phyloP scores from a whole-genome alignment of 2,888 invertebrate species.

The Mechanitis mazaeus region DNA sequence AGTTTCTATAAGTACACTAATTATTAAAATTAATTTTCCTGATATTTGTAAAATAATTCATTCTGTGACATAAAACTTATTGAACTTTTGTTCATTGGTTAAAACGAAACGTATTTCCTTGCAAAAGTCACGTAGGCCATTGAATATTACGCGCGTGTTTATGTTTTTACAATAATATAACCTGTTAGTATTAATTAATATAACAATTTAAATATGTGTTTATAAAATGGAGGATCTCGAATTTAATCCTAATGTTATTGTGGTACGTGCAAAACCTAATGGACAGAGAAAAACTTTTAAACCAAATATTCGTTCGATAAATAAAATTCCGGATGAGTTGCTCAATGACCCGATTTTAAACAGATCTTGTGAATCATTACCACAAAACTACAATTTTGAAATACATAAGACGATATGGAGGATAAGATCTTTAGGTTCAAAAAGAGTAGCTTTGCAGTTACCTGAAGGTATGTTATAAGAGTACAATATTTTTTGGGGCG shows the following conservation, averaged over 20 bases:
- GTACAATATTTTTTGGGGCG: neutral
- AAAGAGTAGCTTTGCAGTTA: conserved; percentile 95
- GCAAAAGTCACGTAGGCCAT: conserved; percentile 72
- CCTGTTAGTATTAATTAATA: conserved; percentile 30
- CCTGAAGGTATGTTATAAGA: conserved; percentile 84
- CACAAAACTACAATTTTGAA: conserved; percentile 98
- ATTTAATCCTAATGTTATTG: conserved; percentile 70
- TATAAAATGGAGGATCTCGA: conserved; percentile 55
- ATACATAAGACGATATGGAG: conserved; percentile 98
- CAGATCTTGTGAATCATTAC: conserved; percentile 84
- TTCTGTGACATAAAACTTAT: too few relatives aligned
- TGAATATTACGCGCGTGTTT: conserved; percentile 51
- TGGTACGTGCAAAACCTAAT: conserved; percentile 86
- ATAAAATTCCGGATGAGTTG: conserved; percentile 88
- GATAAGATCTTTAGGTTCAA: conserved; percentile 87
- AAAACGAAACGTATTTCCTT: conserved; percentile 29
- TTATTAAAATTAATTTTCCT: too few relatives aligned
- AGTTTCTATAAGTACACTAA: too few relatives aligned
- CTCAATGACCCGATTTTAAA: conserved; percentile 84
- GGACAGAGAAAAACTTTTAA: conserved; percentile 86
- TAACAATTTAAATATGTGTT: conserved; percentile 11
- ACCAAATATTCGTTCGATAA: conserved; percentile 81
- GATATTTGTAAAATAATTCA: too few relatives aligned
- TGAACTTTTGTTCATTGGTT: conserved; percentile 3
- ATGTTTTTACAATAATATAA: conserved; percentile 46